Evolutionary conservation across 2,888 invertebrate species (phyloP).

Genomic region (Tryphoninae sp.): DNA sequence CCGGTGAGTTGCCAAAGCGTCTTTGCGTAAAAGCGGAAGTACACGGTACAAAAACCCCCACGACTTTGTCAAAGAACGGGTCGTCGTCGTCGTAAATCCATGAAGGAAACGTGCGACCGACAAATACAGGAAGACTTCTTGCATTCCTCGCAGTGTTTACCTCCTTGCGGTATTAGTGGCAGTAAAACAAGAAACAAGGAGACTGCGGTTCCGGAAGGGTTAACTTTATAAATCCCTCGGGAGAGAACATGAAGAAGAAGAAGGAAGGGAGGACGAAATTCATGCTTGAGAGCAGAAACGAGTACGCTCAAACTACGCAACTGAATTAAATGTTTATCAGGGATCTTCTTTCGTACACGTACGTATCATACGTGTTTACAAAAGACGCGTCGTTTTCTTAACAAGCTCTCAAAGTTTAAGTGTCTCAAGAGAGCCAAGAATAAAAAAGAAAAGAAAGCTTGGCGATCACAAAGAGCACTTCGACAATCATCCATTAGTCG

Average conservation of each 20-base stretch:
- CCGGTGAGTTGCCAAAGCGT: too few relatives aligned
- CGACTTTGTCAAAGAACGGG: not conserved
- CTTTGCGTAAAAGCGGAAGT: not conserved
- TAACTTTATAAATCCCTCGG: not conserved
- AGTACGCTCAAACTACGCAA: not conserved
- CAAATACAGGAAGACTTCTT: not conserved
- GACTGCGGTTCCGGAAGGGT: not conserved
- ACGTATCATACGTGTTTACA: too few relatives aligned
- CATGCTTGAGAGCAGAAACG: not conserved
- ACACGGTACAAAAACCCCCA: not conserved
- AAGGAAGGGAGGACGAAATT: not conserved
- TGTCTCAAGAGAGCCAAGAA: too few relatives aligned
- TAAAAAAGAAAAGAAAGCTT: too few relatives aligned
- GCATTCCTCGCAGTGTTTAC: not conserved
- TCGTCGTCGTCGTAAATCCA: not conserved
- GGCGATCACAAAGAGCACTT: not conserved
- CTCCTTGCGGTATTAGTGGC: not conserved
- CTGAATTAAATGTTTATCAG: not conserved
- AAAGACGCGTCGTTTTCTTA: too few relatives aligned
- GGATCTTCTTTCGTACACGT: not conserved
- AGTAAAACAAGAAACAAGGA: not conserved
- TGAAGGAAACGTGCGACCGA: not conserved
- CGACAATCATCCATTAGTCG: not conserved
- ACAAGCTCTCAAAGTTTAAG: too few relatives aligned
- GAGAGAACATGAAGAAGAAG: not conserved